Evolutionary conservation across 2,888 invertebrate genomes (phyloP).

Genomic region (Glyphotaelius pellucidus): DNA sequence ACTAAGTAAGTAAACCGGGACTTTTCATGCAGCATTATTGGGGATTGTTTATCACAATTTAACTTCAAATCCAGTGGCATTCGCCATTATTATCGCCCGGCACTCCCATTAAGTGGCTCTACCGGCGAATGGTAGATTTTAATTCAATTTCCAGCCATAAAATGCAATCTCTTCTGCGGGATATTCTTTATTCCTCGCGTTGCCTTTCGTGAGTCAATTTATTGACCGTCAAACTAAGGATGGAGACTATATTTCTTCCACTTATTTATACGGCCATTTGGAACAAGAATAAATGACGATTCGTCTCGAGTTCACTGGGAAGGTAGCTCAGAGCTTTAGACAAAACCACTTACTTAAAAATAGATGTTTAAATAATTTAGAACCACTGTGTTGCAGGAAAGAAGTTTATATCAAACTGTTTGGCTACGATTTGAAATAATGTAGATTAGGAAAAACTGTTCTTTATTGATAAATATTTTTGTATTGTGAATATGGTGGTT

Average conservation of each 20-base stretch:
- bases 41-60: neutral
- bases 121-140: neutral
- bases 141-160: slow-evolving; percentile 43
- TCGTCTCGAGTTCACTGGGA: neutral
- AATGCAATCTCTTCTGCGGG: slow-evolving; percentile 34
- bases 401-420: neutral
- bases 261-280: neutral
- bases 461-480: no score
- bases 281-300: neutral
- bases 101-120: slow-evolving; percentile 17
- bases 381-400: neutral
- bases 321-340: neutral
- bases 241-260: neutral
- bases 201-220: slow-evolving; percentile 15
- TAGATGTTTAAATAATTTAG: neutral
- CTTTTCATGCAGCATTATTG: neutral
- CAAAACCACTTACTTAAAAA: neutral
- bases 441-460: neutral
- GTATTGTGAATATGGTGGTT: no score
- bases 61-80: neutral
- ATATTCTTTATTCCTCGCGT: slow-evolving; percentile 28
- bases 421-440: neutral
- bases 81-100: neutral
- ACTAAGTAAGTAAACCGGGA: neutral
- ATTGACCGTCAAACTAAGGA: slow-evolving; percentile 28